A percentile compares a stretch with the other conserved stretches of the same genome.
Conservation (phyloP, 2,888 invertebrate species). For the Gastracanthus pulcherrimus region DNA sequence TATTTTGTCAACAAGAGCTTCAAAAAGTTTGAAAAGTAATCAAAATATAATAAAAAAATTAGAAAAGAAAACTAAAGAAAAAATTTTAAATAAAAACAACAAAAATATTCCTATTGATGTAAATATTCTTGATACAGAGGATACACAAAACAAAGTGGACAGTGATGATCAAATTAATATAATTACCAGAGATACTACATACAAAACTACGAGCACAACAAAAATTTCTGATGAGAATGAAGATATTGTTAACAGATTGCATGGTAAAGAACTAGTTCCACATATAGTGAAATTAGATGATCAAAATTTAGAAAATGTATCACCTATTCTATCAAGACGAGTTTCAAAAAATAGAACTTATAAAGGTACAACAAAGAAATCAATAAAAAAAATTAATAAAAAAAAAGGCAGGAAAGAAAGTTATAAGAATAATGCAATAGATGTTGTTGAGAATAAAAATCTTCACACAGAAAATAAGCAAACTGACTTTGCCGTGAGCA, state of each 20-base stretch:
- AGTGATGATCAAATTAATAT: too few species aligned
- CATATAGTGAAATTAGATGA: slow-evolving; percentile 5
- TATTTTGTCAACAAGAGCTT: not conserved
- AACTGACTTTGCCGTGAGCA: too few species aligned
- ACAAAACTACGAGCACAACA: too few species aligned
- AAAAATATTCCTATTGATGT: not conserved
- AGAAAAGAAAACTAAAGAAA: not conserved
- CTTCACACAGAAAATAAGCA: not conserved
- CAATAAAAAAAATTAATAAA: not conserved
- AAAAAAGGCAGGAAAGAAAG: not conserved
- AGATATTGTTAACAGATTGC: not conserved
- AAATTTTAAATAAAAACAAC: not conserved
- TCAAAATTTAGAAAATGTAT: not conserved
- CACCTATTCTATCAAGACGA: not conserved
- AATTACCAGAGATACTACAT: too few species aligned
- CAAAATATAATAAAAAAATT: not conserved
- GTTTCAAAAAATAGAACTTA: not conserved
- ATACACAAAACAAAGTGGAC: too few species aligned
- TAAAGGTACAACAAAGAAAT: not conserved
- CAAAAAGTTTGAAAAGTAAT: not conserved
- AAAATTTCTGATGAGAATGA: too few species aligned
- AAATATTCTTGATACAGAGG: not conserved
- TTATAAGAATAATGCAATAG: not conserved
- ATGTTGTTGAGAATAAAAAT: not conserved
- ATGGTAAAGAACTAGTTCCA: not conserved